These are phyloP conservation scores for Hippoglossus hippoglossus DNA, from an alignment of 2,797 vertebrate species.

Conservation along the genomic window DNA sequence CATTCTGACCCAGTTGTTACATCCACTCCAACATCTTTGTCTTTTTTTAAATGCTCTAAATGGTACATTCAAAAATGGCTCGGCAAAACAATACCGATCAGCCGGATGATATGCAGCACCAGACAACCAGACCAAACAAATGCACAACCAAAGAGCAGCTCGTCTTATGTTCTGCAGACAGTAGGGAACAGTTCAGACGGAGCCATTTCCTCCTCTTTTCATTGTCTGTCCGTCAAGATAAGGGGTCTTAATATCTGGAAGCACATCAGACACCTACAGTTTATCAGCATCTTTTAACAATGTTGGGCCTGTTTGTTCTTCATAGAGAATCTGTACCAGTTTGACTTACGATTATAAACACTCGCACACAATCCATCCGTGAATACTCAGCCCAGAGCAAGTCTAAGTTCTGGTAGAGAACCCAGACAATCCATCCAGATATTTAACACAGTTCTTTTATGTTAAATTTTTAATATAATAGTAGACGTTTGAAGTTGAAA, in stretches of 20 bases:
- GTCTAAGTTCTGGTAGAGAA: constrained; percentile 25
- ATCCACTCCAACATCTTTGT: constrained; percentile 14
- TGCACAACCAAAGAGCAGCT: constrained; percentile 6
- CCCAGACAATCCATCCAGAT: constrained; percentile 31
- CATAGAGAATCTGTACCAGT: constrained; percentile 14
- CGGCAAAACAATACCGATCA: constrained; percentile 50
- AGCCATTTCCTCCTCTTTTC: constrained; percentile 12
- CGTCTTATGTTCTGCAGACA: constrained; percentile 36
- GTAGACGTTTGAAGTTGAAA: too few species aligned
- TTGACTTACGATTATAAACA: constrained; percentile 23
- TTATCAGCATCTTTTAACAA: constrained; percentile 4
- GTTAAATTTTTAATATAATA: constrained; percentile 30
- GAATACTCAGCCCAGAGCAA: constrained; percentile 18
- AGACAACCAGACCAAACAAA: constrained; percentile 49
- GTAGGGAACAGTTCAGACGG: background rate
- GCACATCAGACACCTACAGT: constrained; percentile 26
- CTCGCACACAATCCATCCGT: background rate
- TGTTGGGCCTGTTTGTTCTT: constrained; percentile 25
- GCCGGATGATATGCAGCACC: constrained; percentile 31
- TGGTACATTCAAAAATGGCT: constrained; percentile 27
- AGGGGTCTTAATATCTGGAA: constrained; percentile 32
- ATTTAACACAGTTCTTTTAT: constrained; percentile 29
- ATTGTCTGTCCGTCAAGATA: constrained; percentile 21
- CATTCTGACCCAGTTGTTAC: constrained; percentile 42
- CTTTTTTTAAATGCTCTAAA: constrained; percentile 18